Base-by-base conservation (phyloP, 2,888 invertebrate genomes). In the Ectropis crepuscularia region DNA sequence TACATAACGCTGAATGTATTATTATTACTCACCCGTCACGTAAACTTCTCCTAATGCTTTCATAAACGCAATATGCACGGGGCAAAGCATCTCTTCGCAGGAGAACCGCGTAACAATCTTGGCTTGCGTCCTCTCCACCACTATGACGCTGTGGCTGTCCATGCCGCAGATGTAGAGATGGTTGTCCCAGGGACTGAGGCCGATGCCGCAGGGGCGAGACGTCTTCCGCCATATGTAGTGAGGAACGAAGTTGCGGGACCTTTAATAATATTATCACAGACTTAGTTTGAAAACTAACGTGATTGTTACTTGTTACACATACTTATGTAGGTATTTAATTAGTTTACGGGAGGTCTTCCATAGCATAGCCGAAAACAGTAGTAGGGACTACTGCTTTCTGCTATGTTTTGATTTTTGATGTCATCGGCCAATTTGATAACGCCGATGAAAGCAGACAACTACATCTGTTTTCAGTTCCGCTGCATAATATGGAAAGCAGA, bases 131-230 rank as follows among this genome's bases (percentile, higher is more conserved):
- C 90, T 79, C 60, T 93, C 93, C 28, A 93, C 87, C 5, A 92
- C 93, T 16, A 94, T 80, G 5, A 94, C 91, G 57, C 94, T 92
- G 48, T 95, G 95, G 49, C 94, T 94, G 73, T 96, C 96, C 70
- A 96, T 94, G 2, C 96, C 94, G 71, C 95, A 95, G 49, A 96
- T 92, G 76, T 94, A 93, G 0, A 93, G 82, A 53, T 94, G 92
- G 57, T 94, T 94, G 68, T 90, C 91, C 93, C 95, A 95, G 0
- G 95, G 95, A 41, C 95, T 93, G 9, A 95, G 87, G 0, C 94
- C 95, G 0, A 97, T 86, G 0, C 96, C 96, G 28, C 95, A 93
- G 0, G 96, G 96, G 73, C 96, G 90, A 0, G 94, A 93, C 48
- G 93, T 90, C 80, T 94, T 93, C 45, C 90, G 88, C 94, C 94